Conservation (phyloP, 2,113 vertebrate species). For the Junco hyemalis region DNA sequence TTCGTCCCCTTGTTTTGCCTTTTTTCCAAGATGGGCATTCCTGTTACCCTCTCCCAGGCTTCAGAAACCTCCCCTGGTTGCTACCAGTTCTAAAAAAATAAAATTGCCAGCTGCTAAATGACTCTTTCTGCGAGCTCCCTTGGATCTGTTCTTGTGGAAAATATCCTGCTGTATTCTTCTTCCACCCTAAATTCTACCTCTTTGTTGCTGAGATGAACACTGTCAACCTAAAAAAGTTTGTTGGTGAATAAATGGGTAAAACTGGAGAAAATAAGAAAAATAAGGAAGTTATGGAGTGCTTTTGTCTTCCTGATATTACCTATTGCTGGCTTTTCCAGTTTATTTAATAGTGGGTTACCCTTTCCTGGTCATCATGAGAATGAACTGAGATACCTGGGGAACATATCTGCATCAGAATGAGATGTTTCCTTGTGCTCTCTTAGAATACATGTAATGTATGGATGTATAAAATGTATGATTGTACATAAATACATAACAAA, state of each 20-base stretch:
- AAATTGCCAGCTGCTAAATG: not conserved
- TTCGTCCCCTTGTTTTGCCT: not conserved
- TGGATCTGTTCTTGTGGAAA: not conserved
- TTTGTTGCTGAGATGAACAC: not conserved
- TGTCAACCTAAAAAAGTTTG: not conserved
- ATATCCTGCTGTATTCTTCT: not conserved
- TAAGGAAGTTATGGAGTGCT: not conserved
- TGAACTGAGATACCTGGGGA: not conserved
- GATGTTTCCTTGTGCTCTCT: not conserved
- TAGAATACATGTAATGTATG: not conserved
- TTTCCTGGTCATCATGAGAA: not conserved
- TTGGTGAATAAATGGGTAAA: not conserved
- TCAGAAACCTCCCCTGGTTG: not conserved
- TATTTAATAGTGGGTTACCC: not conserved
- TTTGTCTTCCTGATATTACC: not conserved
- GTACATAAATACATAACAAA: not conserved
- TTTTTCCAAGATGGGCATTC: not conserved
- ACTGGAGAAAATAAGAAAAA: not conserved
- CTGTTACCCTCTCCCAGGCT: not conserved
- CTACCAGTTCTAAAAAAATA: not conserved
- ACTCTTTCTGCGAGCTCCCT: not conserved
- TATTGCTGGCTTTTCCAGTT: not conserved
- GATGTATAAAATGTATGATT: not conserved
- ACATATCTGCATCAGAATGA: not conserved
- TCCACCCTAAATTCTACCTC: not conserved